Evolutionary conservation across 2,113 vertebrate genomes (phyloP), one percentile per base, ranked within the genome.

Genomic region (Heteronetta atricapilla): DNA sequence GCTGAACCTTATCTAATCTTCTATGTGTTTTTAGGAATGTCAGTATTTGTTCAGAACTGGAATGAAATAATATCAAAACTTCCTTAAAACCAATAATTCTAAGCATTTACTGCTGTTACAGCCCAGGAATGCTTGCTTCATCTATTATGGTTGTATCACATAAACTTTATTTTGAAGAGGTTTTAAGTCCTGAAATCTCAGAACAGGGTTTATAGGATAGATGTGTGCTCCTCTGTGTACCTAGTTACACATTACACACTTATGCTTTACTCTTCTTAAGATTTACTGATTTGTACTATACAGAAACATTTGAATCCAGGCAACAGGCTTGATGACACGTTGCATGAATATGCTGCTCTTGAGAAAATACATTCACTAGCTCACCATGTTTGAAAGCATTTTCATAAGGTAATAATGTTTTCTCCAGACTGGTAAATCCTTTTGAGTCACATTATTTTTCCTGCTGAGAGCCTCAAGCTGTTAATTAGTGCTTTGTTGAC

Each of bases 401-500:
- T 74, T 42, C 42, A 63, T 72, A 56, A 93, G 88, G 79, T 40
- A 77, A 17, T 84, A 69, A 86, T 52, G 14, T 76, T 64, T 77
- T 67, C 50, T 70, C 12, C 34, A 80, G 56, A 63, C 74, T 81
- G 20, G 40, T 67, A 89, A 94, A 93, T 74, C 72, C 28, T 94
- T 82, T 82, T 48, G 20, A 86, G 46, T 60, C 13, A 16, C 40
- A 33, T 40, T 93, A 52, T 72, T 91, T 91, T 81, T 84, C 66
- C 42, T 3, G 0, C 23, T 89, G 75, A 89, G 42, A 88, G 25
- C 5, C 42, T 86, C 79, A 36, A 56, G 22, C 18, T 89, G 22
- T 89, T 97, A 55, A 86, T 78, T 58, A 84, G 29, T 69, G 59
- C 40, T 82, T 83, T 88, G 84, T 72, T 76, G 58, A 86, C 34